These are phyloP conservation scores for Nephrotoma flavescens DNA, from an alignment of 2,888 invertebrate species.

Conservation along the genomic window DNA sequence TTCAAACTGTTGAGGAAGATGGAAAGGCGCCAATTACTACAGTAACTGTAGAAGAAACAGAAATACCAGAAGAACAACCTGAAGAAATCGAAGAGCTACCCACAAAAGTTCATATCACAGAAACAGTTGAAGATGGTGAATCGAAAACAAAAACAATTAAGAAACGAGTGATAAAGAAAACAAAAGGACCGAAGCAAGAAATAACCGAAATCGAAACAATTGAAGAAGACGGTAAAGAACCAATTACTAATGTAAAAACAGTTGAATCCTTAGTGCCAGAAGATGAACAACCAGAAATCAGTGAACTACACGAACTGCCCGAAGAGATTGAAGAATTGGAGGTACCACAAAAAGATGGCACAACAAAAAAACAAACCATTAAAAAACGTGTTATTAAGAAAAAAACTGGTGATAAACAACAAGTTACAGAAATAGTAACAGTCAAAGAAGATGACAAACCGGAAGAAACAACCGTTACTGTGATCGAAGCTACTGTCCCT, in stretches of 20 bases:
- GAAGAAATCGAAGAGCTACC: constrained; percentile 23
- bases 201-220: constrained; percentile 25
- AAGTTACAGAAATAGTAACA: constrained; percentile 20
- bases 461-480: constrained; percentile 28
- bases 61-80: constrained; percentile 10
- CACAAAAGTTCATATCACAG: constrained; percentile 22
- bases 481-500: constrained; percentile 21
- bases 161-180: constrained; percentile 24
- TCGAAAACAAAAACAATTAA: constrained; percentile 22
- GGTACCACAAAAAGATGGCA: constrained; percentile 16
- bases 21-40: constrained; percentile 28
- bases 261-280: constrained; percentile 12
- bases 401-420: constrained; percentile 20
- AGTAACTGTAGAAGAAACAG: constrained; percentile 21
- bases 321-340: constrained; percentile 13
- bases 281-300: constrained; percentile 16
- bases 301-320: constrained; percentile 14
- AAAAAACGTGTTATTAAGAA: constrained; percentile 24
- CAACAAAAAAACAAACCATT: constrained; percentile 20
- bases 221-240: constrained; percentile 24
- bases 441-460: constrained; percentile 26
- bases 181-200: constrained; percentile 25
- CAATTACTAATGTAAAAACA: constrained; percentile 21
- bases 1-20: constrained; percentile 24
- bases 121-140: constrained; percentile 23